Evolutionary conservation across 2,797 vertebrate species (phyloP).

Genomic region (Pantherophis alleghaniensis): DNA sequence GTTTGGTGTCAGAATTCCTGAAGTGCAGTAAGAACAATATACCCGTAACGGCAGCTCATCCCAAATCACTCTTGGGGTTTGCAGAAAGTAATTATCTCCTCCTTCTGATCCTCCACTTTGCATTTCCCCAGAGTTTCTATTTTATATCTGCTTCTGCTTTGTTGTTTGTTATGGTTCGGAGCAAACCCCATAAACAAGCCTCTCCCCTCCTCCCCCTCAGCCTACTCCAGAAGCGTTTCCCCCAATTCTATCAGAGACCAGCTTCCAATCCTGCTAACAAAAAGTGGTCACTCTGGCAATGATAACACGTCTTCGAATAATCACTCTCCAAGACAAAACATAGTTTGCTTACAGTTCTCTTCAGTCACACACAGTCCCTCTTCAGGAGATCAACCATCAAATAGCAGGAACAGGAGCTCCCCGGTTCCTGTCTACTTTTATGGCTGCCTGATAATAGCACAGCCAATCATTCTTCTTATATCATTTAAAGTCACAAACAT

Average conservation of each 20-base stretch:
- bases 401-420: too few species aligned
- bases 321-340: too few species aligned
- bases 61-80: background rate
- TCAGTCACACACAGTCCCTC: too few species aligned
- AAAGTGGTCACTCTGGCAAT: background rate
- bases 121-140: background rate
- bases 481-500: too few species aligned
- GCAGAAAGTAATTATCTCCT: background rate
- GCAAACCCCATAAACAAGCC: background rate
- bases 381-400: too few species aligned
- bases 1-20: background rate
- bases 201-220: background rate
- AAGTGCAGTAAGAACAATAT: background rate
- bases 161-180: background rate
- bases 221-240: background rate
- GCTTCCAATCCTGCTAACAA: background rate
- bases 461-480: too few species aligned
- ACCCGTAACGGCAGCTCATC: background rate
- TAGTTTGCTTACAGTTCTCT: too few species aligned
- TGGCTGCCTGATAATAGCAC: too few species aligned
- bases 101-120: background rate
- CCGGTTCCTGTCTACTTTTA: too few species aligned
- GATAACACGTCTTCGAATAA: too few species aligned
- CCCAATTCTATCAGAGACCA: background rate
- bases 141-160: background rate